Base-by-base conservation (phyloP, 2,797 vertebrate genomes). In the Bradypodion ventrale region DNA sequence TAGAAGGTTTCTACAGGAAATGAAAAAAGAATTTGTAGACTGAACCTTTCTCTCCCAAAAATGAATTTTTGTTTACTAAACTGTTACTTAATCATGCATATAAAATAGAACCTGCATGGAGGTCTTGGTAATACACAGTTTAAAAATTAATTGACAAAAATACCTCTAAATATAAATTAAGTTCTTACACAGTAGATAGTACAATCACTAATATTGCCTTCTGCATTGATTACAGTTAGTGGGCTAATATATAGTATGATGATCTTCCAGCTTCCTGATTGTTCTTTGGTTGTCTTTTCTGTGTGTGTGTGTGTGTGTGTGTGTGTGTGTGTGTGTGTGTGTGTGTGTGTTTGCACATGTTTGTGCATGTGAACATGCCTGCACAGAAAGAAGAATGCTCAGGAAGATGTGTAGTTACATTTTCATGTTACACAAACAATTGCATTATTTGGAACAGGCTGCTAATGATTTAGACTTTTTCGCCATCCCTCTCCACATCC, bases 191-290 rank as follows among this genome's bases (percentile, higher is more conserved):
- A 21, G 7, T 21, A 29, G n/a, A 29, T 65, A 65, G 62, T 13
- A 29, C 8, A 4, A 15, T 65, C n/a, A n/a, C n/a, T 29, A 4
- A 29, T 8, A 29, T 13, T 65, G 74, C 12, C 78, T 66, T 85
- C 42, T 84, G 59, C 37, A 69, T 87, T 90, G 88, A 82, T 65
- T 84, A 56, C 59, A 87, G 80, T 79, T 69, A 29, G 23, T 84
- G 62, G 5, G 49, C 84, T 86, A 74, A 56, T 87, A 87, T 83
- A 81, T 82, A 86, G 72, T 87, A 84, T 52, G 87, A 35, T 46
- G 85, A 74, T 62, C 75, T 85, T 90, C 85, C 90, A 89, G 89
- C 89, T 90, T 91, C 49, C 86, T 83, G 75, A 87, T 94, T 94
- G 88, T 69, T 92, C 85, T 87, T 86, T 85, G 73, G 60, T 40